Evolutionary conservation across 2,113 vertebrate genomes (phyloP).

Genomic region (Uropsilus gracilis): DNA sequence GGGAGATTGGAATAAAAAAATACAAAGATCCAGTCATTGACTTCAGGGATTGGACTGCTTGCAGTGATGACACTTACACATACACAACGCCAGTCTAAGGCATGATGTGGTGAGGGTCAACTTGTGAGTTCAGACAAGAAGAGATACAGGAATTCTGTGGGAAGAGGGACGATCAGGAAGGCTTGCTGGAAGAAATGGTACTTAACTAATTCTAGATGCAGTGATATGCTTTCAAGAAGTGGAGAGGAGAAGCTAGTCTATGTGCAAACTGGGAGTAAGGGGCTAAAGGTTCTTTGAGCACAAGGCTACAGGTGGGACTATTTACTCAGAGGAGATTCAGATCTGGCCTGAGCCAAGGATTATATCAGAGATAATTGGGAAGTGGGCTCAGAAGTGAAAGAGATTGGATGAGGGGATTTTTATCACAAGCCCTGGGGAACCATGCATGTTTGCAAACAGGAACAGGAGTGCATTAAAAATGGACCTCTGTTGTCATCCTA

Average conservation of each 20-base stretch:
- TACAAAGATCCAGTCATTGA: not conserved
- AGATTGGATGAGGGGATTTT: not conserved
- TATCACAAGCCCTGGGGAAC: not conserved
- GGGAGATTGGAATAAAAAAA: not conserved
- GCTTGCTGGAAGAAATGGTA: not conserved
- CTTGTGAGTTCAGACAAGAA: not conserved
- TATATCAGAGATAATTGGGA: not conserved
- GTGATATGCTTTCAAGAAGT: not conserved
- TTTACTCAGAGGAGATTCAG: not conserved
- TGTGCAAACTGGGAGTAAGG: not conserved
- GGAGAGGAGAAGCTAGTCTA: not conserved
- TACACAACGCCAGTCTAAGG: not conserved
- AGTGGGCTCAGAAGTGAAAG: not conserved
- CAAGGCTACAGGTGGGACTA: not conserved
- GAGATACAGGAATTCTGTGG: not conserved
- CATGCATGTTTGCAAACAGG: not conserved
- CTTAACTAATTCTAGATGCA: not conserved
- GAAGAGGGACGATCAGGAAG: not conserved
- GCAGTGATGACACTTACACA: not conserved
- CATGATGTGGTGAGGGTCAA: not conserved
- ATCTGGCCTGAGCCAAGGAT: not conserved
- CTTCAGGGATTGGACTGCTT: not conserved
- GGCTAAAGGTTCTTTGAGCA: not conserved
- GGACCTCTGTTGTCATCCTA: constrained; percentile 74
- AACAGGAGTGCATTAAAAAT: not conserved